Percentiles rank a stretch among this genome's conserved stretches.
Evolutionary conservation across 2,113 vertebrate species (phyloP).

Genomic region (Eclectus roratus): DNA sequence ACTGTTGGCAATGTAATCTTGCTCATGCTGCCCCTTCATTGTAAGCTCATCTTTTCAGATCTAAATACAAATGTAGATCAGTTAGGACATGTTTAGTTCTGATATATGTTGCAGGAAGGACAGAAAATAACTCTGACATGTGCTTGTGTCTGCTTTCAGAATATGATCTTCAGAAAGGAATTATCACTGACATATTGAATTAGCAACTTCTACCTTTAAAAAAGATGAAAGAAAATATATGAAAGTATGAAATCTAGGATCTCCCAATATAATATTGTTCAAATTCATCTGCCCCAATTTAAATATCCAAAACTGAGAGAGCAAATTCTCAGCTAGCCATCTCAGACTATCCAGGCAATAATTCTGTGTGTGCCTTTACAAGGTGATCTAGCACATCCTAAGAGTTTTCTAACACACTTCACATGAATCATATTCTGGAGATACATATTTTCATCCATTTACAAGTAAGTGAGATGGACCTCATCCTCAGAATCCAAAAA

Average conservation of each 20-base stretch:
- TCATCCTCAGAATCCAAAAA: not conserved
- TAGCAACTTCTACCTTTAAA: not conserved
- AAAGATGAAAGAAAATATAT: not conserved
- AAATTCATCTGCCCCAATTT: not conserved
- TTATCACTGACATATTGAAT: not conserved
- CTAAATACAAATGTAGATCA: not conserved
- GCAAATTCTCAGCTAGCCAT: not conserved
- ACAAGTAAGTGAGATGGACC: not conserved
- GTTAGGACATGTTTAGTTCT: not conserved
- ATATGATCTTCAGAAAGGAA: not conserved
- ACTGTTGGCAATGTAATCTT: not conserved
- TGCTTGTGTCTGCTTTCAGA: not conserved
- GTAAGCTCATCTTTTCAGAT: not conserved
- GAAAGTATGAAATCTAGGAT: not conserved
- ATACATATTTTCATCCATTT: not conserved
- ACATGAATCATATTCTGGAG: not conserved
- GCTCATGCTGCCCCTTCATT: not conserved
- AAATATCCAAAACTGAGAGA: not conserved
- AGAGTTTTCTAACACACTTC: not conserved
- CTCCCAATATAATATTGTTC: not conserved
- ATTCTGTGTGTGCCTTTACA: not conserved
- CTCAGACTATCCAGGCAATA: not conserved
- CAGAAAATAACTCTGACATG: not conserved
- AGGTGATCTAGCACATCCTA: not conserved
- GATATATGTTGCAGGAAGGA: not conserved